Conservation (phyloP, 2,797 vertebrate species). For the Amphiprion clarkii region DNA sequence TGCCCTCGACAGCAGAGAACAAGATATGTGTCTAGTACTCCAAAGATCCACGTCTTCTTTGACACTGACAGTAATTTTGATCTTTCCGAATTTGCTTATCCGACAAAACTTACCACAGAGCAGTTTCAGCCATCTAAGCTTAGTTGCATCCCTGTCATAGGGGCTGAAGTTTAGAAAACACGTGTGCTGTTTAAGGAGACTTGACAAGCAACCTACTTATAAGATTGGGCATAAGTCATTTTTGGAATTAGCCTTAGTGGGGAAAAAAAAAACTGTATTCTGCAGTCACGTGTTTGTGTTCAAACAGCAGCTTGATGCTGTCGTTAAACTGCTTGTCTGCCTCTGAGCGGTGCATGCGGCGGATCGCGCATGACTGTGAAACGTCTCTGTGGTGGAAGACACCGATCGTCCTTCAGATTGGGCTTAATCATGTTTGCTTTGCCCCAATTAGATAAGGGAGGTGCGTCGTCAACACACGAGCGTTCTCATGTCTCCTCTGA, state of each 20-base stretch:
- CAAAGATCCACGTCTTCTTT: neutral
- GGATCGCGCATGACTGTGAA: slow-evolving; percentile 49
- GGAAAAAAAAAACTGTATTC: neutral
- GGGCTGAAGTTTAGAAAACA: neutral
- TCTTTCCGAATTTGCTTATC: neutral
- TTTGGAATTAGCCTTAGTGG: neutral
- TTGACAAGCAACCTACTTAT: neutral
- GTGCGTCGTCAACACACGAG: slow-evolving; percentile 67
- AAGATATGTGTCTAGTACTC: too few relatives aligned
- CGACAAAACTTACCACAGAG: neutral
- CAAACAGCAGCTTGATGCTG: slow-evolving; percentile 41
- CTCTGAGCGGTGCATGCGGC: slow-evolving; percentile 52
- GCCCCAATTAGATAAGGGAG: slow-evolving; percentile 81
- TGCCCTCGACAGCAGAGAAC: too few relatives aligned
- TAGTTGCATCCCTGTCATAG: neutral
- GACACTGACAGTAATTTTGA: neutral
- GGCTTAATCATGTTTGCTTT: slow-evolving; percentile 79
- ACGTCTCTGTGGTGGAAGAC: slow-evolving; percentile 67
- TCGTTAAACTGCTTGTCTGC: slow-evolving; percentile 32
- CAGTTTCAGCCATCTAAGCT: neutral
- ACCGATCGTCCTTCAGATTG: slow-evolving; percentile 74
- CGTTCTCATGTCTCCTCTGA: slow-evolving; percentile 58
- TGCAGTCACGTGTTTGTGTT: slow-evolving; percentile 13
- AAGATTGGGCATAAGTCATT: neutral
- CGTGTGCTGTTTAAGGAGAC: neutral